phyloP scores from a whole-genome alignment of 2,888 invertebrate species.

The Galerucella nymphaeae region DNA sequence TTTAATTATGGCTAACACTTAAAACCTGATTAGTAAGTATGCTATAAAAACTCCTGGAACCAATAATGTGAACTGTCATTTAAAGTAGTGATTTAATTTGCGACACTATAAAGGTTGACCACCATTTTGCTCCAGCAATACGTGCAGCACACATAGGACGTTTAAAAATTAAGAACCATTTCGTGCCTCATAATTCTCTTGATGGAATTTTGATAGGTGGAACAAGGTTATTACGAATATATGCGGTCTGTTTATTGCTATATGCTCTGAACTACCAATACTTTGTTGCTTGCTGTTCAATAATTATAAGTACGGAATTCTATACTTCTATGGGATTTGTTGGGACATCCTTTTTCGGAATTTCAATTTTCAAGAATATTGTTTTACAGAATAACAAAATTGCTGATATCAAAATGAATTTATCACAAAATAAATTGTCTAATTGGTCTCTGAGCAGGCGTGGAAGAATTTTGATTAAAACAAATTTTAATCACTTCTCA shows the following conservation, averaged over 20 bases:
- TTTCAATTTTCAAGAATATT: not conserved
- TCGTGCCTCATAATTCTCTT: slow-evolving; percentile 32
- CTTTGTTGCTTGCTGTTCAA: slow-evolving; percentile 29
- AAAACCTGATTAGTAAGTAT: not conserved
- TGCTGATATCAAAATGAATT: not conserved
- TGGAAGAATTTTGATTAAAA: not conserved
- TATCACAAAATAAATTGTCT: not conserved
- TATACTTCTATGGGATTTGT: too few relatives aligned
- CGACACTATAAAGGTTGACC: slow-evolving; percentile 20
- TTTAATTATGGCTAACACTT: not conserved
- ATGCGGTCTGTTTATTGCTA: slow-evolving; percentile 31
- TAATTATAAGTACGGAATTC: slow-evolving; percentile 2
- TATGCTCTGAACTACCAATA: slow-evolving; percentile 23
- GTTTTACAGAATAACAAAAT: not conserved
- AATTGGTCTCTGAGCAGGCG: not conserved
- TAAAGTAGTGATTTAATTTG: slow-evolving; percentile 25
- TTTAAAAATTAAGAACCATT: slow-evolving; percentile 35
- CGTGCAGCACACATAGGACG: slow-evolving; percentile 23
- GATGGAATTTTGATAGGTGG: slow-evolving; percentile 34
- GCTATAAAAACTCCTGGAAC: not conserved
- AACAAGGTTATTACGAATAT: slow-evolving; percentile 29
- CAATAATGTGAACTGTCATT: slow-evolving; percentile 15
- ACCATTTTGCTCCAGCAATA: slow-evolving; percentile 29
- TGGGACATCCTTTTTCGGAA: too few relatives aligned
- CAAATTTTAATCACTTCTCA: not conserved